Evolutionary conservation across 2,113 vertebrate genomes (phyloP), one percentile per base, ranked within the genome.

Genomic region (Cryptomyrus ogoouensis): DNA sequence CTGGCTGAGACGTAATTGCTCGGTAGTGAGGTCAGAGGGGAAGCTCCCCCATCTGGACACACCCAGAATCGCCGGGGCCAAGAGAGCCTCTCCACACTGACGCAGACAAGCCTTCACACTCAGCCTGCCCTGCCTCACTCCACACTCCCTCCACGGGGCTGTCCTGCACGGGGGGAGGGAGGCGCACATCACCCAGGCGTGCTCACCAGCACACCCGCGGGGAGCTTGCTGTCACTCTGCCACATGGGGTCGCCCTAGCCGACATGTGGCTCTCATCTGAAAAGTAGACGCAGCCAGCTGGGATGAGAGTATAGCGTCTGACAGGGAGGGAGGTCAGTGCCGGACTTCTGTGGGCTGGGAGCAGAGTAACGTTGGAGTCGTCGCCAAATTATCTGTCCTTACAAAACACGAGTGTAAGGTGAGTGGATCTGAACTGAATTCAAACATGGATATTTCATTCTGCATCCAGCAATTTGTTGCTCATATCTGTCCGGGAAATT

Each of bases 1-100:
- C 97, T 98, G 97, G 97, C 96, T 97, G 96, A 96, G 96, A 96
- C 97, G 96, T 98, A 98, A 98, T 98, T 98, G 97, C 97, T 98
- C 97, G 96, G 96, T 97, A 97, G 97, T 98, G 98, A 98, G 97
- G 97, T 98, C 98, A 98, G 97, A 96, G 96, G 96, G 94, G 98
- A 97, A 97, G 97, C 98, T 98, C 98, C 74, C 74, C 97, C 35
- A 97, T 98, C 96, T 94, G 95, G 96, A 96, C 96, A 95, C 95
- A 95, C 96, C 95, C 96, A 97, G 97, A 95, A 96, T 96, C 96
- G 93, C 96, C 95, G 95, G 96, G 96, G 96, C 94, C 94, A 92
- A 94, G 92, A 95, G 94, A 95, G 94, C 92, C 95, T 91, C 96
- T 94, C 95, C 94, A 96, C 31, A 0, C 31, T 35, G 70, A 94